Evolutionary conservation across 2,888 invertebrate genomes (phyloP).

Genomic region (Brachypalpus laphriformis): DNA sequence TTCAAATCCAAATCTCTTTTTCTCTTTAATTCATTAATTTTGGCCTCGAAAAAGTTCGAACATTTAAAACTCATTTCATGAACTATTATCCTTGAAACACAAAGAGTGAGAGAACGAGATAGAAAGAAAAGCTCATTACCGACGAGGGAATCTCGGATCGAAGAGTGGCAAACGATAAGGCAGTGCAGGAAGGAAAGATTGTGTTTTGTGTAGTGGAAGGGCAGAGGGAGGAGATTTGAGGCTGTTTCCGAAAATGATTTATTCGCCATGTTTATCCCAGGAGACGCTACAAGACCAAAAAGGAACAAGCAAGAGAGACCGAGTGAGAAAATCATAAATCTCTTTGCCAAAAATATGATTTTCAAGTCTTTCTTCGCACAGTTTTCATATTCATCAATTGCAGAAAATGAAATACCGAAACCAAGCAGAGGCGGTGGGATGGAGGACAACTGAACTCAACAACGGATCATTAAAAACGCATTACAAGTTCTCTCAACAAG

Average conservation of each 20-base stretch:
- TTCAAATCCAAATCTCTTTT: neutral
- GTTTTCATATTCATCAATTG: constrained; percentile 65
- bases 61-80: constrained; percentile 71
- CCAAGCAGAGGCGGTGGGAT: neutral
- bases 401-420: constrained; percentile 27
- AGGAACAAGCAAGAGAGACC: neutral
- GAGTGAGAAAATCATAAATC: constrained; percentile 53
- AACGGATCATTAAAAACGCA: constrained; percentile 72
- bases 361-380: constrained; percentile 27
- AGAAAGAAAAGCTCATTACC: constrained; percentile 67
- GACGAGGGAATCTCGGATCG: constrained; percentile 60
- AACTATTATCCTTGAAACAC: constrained; percentile 60
- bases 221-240: constrained; percentile 25
- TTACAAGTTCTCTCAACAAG: constrained; percentile 64
- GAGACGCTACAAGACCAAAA: constrained; percentile 1
- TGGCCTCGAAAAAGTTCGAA: constrained; percentile 39
- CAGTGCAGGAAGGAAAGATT: constrained; percentile 63
- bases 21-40: constrained; percentile 67
- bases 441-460: constrained; percentile 18
- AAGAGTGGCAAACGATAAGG: constrained; percentile 52
- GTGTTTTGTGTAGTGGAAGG: neutral
- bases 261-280: constrained; percentile 66
- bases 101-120: neutral
- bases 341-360: constrained; percentile 53
- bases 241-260: constrained; percentile 72